These are phyloP conservation scores for Anguilla pacifica DNA, from an alignment of 2,797 vertebrate species.

Conservation along the genomic window DNA sequence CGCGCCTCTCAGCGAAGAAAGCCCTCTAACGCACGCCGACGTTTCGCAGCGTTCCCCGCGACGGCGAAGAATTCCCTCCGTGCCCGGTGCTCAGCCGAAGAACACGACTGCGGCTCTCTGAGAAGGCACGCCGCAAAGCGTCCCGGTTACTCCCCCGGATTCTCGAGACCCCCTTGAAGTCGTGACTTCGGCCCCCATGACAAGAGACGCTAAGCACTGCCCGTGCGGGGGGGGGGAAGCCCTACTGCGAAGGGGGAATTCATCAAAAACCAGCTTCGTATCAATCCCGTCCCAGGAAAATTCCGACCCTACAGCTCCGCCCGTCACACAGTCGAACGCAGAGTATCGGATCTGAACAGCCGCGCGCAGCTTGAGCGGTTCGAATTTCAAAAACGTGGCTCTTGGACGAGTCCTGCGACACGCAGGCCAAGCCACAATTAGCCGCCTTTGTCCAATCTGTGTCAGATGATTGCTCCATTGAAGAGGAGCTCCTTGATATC, in stretches of 20 bases:
- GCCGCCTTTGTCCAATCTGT: not conserved
- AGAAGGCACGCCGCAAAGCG: too few species aligned
- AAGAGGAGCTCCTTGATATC: not conserved
- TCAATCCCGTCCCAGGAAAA: not conserved
- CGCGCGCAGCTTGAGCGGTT: not conserved
- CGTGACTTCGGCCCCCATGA: too few species aligned
- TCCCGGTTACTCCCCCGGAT: too few species aligned
- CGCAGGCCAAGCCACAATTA: not conserved
- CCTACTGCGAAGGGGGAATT: not conserved
- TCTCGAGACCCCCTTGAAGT: too few species aligned
- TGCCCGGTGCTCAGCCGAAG: not conserved
- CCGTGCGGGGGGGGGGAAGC: too few species aligned
- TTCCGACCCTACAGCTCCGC: too few species aligned
- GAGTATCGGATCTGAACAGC: not conserved
- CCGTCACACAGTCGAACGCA: not conserved
- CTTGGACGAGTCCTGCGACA: not conserved
- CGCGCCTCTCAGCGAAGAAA: not conserved
- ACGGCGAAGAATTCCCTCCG: not conserved
- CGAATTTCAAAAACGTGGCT: not conserved
- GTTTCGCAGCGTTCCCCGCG: not conserved
- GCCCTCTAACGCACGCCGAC: not conserved
- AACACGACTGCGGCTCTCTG: too few species aligned
- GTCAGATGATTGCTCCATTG: not conserved
- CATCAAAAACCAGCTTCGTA: not conserved
- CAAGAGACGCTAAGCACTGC: too few species aligned